Percentiles rank a stretch among this genome's conserved stretches.
Conservation (phyloP, 2,797 vertebrate genomes). For the Vultur gryphus region DNA sequence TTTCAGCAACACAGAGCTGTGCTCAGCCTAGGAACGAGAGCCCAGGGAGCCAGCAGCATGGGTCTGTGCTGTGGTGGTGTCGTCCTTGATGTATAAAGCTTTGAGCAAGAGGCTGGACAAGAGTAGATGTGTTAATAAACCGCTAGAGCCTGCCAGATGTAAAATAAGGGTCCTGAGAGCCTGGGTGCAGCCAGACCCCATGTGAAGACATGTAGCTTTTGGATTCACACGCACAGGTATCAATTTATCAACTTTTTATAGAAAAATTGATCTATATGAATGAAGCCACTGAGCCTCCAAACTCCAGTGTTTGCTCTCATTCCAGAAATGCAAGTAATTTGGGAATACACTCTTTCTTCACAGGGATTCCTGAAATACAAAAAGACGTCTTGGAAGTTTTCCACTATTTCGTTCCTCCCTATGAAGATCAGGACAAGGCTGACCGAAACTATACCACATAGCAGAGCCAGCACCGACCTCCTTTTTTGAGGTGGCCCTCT, state of each 20-base stretch:
- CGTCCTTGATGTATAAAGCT: background rate
- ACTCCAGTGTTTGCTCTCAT: background rate
- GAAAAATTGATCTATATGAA: background rate
- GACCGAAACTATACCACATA: accelerated
- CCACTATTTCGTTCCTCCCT: background rate
- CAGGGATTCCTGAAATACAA: background rate
- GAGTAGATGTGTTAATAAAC: background rate
- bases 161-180: background rate
- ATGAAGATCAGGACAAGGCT: background rate
- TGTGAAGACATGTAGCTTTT: background rate
- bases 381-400: background rate
- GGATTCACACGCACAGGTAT: background rate
- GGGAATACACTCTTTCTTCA: background rate
- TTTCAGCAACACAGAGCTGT: background rate
- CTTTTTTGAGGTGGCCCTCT: background rate
- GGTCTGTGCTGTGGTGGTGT: background rate
- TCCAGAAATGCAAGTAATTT: background rate
- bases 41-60: background rate
- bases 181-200: background rate
- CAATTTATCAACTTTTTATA: background rate
- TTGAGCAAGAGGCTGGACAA: background rate
- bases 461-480: background rate
- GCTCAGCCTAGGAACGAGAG: background rate
- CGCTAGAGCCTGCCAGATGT: background rate
- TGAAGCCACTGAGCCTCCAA: background rate